Evolutionary conservation across 2,888 invertebrate genomes (phyloP).

Genomic region (Melanostoma scalare): DNA sequence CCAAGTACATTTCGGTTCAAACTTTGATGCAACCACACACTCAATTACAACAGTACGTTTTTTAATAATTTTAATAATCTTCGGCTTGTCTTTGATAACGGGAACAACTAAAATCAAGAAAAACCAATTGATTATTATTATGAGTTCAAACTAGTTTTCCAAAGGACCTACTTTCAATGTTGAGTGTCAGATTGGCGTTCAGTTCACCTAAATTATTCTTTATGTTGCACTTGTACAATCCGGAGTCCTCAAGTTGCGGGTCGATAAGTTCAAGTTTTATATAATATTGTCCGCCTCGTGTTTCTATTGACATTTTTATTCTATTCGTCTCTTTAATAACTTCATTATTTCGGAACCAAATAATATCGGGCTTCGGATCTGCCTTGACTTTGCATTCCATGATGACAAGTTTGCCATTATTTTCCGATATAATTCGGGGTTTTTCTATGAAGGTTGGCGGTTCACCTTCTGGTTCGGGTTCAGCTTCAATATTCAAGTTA

Average conservation of each 20-base stretch:
- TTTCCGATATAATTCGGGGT: conserved; percentile 92
- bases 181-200: conserved; percentile 97
- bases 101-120: conserved; percentile 87
- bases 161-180: conserved; percentile 94
- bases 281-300: conserved; percentile 91
- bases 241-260: conserved; percentile 97
- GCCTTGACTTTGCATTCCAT: conserved; percentile 94
- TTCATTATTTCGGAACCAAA: conserved; percentile 92
- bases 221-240: conserved; percentile 98
- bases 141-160: not conserved
- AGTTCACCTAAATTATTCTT: conserved; percentile 98
- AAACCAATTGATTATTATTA: conserved; percentile 22
- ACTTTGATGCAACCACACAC: conserved; percentile 95
- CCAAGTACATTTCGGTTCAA: conserved; percentile 96
- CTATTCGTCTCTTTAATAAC: conserved; percentile 91
- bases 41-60: conserved; percentile 96
- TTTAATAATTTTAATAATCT: conserved; percentile 94
- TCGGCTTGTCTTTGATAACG: conserved; percentile 96
- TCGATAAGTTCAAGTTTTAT: conserved; percentile 93
- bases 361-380: conserved; percentile 90
- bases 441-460: conserved; percentile 97
- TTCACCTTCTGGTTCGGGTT: conserved; percentile 95
- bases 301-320: conserved; percentile 90
- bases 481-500: conserved; percentile 98
- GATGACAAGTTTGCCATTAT: conserved; percentile 91